A percentile compares a stretch with the other conserved stretches of the same genome.
phyloP scores from a whole-genome alignment of 2,888 invertebrate genomes.

The Drosophila longiperda region DNA sequence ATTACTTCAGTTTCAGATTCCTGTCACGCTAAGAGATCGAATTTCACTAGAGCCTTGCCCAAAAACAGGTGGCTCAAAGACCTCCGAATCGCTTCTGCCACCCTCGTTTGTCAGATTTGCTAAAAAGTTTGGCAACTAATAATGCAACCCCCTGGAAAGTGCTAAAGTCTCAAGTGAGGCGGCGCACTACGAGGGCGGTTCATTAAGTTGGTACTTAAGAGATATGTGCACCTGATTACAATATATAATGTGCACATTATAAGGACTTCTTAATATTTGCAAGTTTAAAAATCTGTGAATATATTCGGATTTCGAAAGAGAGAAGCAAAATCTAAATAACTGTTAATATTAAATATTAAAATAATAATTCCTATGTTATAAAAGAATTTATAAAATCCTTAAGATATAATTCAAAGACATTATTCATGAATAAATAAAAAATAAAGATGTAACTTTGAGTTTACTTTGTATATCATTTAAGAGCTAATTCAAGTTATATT shows the following conservation, averaged over 20 bases:
- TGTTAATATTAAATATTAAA: not conserved
- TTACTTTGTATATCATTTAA: not conserved
- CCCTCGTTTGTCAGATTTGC: slow-evolving; percentile 38
- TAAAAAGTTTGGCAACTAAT: slow-evolving; percentile 60
- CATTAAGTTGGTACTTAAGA: not conserved
- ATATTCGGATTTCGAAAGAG: not conserved
- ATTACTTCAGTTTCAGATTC: slow-evolving; percentile 51
- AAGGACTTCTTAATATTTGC: not conserved
- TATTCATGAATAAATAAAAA: not conserved
- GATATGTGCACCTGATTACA: not conserved
- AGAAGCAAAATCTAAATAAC: not conserved
- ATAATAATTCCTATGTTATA: not conserved
- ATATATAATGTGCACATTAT: not conserved
- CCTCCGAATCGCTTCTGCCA: slow-evolving; percentile 29
- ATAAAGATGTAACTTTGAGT: not conserved
- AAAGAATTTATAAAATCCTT: not conserved
- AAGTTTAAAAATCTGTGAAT: not conserved
- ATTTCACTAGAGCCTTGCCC: slow-evolving; percentile 45
- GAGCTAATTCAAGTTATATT: not conserved
- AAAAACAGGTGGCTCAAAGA: slow-evolving; percentile 46
- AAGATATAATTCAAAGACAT: not conserved
- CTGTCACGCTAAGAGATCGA: slow-evolving; percentile 48
- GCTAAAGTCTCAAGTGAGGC: slow-evolving; percentile 48
- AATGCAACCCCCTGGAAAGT: slow-evolving; percentile 54
- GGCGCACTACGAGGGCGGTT: slow-evolving; percentile 32